A percentile compares a stretch with the other conserved stretches of the same genome.
Conservation (phyloP, 2,797 vertebrate genomes). For the Hoplostethus atlanticus region DNA sequence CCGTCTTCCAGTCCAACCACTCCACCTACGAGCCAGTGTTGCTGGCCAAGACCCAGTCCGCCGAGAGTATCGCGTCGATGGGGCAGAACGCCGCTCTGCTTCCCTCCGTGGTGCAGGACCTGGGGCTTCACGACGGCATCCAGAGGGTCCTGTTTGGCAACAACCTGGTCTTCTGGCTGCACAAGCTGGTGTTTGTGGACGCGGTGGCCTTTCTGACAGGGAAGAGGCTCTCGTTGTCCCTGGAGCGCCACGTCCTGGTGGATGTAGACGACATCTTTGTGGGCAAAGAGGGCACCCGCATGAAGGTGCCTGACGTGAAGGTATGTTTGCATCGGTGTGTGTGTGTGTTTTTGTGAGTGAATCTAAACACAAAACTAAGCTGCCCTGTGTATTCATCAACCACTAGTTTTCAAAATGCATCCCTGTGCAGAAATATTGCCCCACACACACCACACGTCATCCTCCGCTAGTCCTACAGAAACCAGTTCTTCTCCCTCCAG, state of each 20-base stretch:
- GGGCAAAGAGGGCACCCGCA: slow-evolving; percentile 97
- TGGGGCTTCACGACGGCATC: slow-evolving; percentile 97
- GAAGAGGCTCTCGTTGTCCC: slow-evolving; percentile 93
- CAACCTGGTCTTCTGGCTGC: slow-evolving; percentile 98
- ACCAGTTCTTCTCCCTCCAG: slow-evolving; percentile 63
- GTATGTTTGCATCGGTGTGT: slow-evolving; percentile 72
- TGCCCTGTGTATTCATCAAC: slow-evolving; percentile 34
- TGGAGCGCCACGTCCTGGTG: slow-evolving; percentile 96
- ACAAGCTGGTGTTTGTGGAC: slow-evolving; percentile 96
- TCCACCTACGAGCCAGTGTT: slow-evolving; percentile 96
- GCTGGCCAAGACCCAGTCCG: slow-evolving; percentile 94
- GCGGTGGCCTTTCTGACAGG: slow-evolving; percentile 96
- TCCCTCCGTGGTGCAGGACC: slow-evolving; percentile 97
- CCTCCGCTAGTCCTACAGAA: slow-evolving; percentile 70
- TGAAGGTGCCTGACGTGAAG: slow-evolving; percentile 99
- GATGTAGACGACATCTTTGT: slow-evolving; percentile 99
- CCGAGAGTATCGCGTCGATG: slow-evolving; percentile 91
- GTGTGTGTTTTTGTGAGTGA: slow-evolving; percentile 1
- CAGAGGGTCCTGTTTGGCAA: slow-evolving; percentile 98
- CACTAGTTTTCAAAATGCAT: slow-evolving; percentile 34
- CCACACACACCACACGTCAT: slow-evolving; percentile 45
- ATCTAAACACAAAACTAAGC: slow-evolving; percentile 16
- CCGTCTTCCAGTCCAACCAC: slow-evolving; percentile 98
- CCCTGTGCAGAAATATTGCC: slow-evolving; percentile 47
- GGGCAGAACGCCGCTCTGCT: slow-evolving; percentile 91